Evolutionary conservation across 2,888 invertebrate genomes (phyloP).

Genomic region (Odiellus spinosus): DNA sequence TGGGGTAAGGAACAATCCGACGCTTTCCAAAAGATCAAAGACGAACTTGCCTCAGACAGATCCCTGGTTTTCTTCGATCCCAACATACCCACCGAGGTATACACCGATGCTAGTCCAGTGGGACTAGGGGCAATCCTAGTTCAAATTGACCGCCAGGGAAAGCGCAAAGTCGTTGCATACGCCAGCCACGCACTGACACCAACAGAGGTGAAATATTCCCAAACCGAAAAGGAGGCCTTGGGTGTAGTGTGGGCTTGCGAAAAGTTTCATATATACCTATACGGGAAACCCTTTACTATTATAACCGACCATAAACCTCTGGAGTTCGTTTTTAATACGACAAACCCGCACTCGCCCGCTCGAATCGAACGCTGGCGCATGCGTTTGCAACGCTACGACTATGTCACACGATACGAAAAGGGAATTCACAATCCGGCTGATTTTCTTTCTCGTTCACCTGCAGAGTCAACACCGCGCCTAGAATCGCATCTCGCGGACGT

Average conservation of each 20-base stretch:
- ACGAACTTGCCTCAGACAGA: slow-evolving; percentile 8
- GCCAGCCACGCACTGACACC: too few species aligned
- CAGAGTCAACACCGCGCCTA: too few species aligned
- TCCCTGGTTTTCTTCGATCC: slow-evolving; percentile 20
- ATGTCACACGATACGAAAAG: slow-evolving; percentile 28
- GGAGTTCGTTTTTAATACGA: too few species aligned
- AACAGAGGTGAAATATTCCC: slow-evolving; percentile 30
- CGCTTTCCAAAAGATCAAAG: slow-evolving; percentile 8
- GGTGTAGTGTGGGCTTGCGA: slow-evolving; percentile 27
- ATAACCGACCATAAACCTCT: slow-evolving; percentile 34
- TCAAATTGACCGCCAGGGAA: too few species aligned
- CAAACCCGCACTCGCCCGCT: too few species aligned
- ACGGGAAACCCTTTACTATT: slow-evolving; percentile 26
- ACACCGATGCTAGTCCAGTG: slow-evolving; percentile 20
- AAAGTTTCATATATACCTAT: slow-evolving; percentile 31
- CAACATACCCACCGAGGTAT: slow-evolving; percentile 16
- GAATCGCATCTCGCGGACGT: too few species aligned
- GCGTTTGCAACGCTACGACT: slow-evolving; percentile 27
- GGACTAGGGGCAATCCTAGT: too few species aligned
- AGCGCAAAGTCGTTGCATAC: too few species aligned
- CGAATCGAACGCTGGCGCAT: slow-evolving; percentile 33
- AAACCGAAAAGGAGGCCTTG: slow-evolving; percentile 31
- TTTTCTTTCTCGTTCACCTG: slow-evolving; percentile 25
- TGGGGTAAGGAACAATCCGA: slow-evolving; percentile 1
- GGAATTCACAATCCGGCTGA: slow-evolving; percentile 31